These are phyloP conservation scores for Lerema accius DNA, from an alignment of 1,140 invertebrate genomes.

Conservation along the genomic window DNA sequence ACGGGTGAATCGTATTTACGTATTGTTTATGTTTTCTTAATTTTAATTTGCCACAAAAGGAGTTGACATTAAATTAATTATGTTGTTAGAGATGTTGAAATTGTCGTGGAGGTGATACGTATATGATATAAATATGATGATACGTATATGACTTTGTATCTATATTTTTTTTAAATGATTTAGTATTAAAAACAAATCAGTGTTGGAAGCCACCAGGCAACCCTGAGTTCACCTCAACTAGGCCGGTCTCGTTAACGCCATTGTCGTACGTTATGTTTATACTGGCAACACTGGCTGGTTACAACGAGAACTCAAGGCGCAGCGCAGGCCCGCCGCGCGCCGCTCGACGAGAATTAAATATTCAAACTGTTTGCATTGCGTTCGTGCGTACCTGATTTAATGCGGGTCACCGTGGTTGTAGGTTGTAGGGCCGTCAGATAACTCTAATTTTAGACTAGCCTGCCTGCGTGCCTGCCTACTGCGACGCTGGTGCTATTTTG, in stretches of 20 bases:
- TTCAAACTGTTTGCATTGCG: constrained; percentile 28
- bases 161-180: too few relatives aligned
- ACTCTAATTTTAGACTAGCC: constrained; percentile 18
- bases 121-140: too few relatives aligned
- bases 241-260: constrained; percentile 73
- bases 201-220: constrained; percentile 37
- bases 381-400: constrained; percentile 29
- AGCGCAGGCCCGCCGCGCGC: too few relatives aligned
- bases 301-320: constrained; percentile 21
- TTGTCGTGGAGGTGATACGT: too few relatives aligned
- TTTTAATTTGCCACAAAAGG: too few relatives aligned
- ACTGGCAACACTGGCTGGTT: constrained; percentile 21
- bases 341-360: constrained; percentile 25
- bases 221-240: constrained; percentile 60
- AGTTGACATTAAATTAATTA: too few relatives aligned
- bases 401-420: constrained; percentile 29
- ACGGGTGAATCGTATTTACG: too few relatives aligned
- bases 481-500: background rate
- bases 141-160: too few relatives aligned
- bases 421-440: constrained; percentile 21
- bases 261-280: constrained; percentile 36
- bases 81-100: too few relatives aligned
- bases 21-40: too few relatives aligned
- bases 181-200: constrained; percentile 29
- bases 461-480: background rate